Evolutionary conservation across 2,797 vertebrate species (phyloP).

Genomic region (Cryptoprocta ferox): DNA sequence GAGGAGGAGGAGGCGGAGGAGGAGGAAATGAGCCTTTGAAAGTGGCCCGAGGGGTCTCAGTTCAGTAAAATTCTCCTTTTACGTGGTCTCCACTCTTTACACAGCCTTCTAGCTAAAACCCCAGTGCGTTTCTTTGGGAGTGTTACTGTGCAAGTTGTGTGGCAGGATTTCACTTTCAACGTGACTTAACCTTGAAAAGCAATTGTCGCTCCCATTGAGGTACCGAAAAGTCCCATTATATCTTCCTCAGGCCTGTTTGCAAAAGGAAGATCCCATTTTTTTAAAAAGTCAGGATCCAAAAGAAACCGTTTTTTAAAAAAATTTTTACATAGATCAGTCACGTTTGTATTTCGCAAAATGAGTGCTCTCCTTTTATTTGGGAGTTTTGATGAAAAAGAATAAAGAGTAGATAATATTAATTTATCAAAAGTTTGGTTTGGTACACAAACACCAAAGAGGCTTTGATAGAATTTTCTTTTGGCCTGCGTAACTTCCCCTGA

Average conservation of each 20-base stretch:
- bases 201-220: neutral
- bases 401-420: conserved; percentile 49
- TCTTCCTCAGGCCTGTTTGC: conserved; percentile 15
- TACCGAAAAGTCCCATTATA: neutral
- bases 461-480: conserved; percentile 34
- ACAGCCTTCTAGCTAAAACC: neutral
- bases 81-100: neutral
- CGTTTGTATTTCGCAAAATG: conserved; percentile 64
- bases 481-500: neutral
- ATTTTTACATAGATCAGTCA: neutral
- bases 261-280: conserved; percentile 30
- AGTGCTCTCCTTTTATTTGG: conserved; percentile 68
- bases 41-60: neutral
- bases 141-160: neutral
- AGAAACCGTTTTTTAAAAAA: neutral
- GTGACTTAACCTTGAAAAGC: conserved; percentile 32
- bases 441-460: conserved; percentile 57
- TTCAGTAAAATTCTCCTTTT: neutral
- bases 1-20: neutral
- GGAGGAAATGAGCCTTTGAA: neutral
- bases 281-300: conserved; percentile 43
- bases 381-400: conserved; percentile 29
- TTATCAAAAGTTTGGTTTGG: conserved; percentile 27
- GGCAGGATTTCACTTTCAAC: neutral
- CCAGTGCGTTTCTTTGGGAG: neutral